Percentiles rank a stretch among this genome's conserved stretches.
phyloP scores from a whole-genome alignment of 2,113 vertebrate species.

The Malurus alboscapulatus region DNA sequence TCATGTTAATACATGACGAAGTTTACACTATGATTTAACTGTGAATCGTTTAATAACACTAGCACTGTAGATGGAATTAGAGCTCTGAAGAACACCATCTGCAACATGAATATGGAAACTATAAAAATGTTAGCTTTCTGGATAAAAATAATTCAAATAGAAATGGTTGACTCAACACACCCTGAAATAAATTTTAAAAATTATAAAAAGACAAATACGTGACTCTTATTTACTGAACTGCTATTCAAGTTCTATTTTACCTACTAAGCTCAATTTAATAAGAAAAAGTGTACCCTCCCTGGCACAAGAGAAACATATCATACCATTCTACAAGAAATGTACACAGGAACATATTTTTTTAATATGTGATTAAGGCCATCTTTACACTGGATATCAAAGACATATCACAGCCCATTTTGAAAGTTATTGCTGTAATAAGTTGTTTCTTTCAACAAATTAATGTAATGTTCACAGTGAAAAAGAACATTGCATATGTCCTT shows the following conservation, averaged over 20 bases:
- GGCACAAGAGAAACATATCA: neutral
- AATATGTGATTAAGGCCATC: neutral
- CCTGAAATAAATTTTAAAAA: neutral
- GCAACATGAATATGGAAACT: neutral
- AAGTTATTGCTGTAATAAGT: neutral
- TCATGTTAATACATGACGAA: neutral
- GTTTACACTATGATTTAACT: neutral
- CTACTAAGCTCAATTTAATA: neutral
- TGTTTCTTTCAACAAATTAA: neutral
- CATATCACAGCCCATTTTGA: neutral
- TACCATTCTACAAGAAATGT: neutral
- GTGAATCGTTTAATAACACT: neutral
- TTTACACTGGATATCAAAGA: neutral
- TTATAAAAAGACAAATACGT: neutral
- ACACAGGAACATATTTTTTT: neutral
- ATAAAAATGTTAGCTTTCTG: neutral
- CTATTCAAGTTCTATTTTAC: neutral
- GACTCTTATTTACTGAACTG: neutral
- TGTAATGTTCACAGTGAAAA: neutral
- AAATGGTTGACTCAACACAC: neutral
- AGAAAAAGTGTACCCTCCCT: neutral
- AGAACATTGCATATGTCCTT: neutral
- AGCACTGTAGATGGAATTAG: neutral
- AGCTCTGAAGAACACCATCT: neutral
- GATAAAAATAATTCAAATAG: neutral